Evolutionary conservation across 2,797 vertebrate species (phyloP), one percentile per base, ranked within the genome.

Genomic region (Artibeus lituratus): DNA sequence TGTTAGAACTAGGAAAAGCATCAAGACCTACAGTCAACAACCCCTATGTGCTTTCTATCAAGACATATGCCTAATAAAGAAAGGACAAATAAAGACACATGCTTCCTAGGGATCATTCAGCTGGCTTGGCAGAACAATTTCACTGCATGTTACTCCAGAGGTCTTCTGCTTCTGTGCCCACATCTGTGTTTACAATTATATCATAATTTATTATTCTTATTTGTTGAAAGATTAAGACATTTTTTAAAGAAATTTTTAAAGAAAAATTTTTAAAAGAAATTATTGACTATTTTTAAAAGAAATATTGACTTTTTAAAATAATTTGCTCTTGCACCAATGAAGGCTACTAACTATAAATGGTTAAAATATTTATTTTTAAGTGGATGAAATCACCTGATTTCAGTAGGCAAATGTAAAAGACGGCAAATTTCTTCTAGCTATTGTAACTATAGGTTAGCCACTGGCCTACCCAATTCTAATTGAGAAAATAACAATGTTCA

Each of bases 401-500:
- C 57, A 94, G 80, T 51, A 87, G 24, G 14, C 3, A n/a, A 37
- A 62, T 26, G 11, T 67, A 67, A 90, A 93, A n/a, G 73, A 62
- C 32, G 7, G 32, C 5, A 87, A 90, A 69, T 92, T 94, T 90
- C 85, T 83, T 84, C n/a, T 53, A 37, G 44, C 73, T 78, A 57
- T 12, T 91, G 19, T 11, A 77, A 89, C 35, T 81, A 15, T 19
- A 69, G 42, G 82, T 82, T 57, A 87, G 47, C 16, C 55, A 35
- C 19, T 47, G 5, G 76, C n/a, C 22, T 74, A 94, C 26, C 19
- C 10, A n/a, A 67, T 51, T 67, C 47, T 74, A 90, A 92, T 22
- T 19, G 42, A 84, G 69, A 91, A 88, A 96, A 93, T 4, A 7
- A 22, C 83, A 89, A 73, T 92, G 78, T 94, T 94, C 53, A 65